Conservation (phyloP, 1,140 invertebrate species). For the Procambarus virginalis region DNA sequence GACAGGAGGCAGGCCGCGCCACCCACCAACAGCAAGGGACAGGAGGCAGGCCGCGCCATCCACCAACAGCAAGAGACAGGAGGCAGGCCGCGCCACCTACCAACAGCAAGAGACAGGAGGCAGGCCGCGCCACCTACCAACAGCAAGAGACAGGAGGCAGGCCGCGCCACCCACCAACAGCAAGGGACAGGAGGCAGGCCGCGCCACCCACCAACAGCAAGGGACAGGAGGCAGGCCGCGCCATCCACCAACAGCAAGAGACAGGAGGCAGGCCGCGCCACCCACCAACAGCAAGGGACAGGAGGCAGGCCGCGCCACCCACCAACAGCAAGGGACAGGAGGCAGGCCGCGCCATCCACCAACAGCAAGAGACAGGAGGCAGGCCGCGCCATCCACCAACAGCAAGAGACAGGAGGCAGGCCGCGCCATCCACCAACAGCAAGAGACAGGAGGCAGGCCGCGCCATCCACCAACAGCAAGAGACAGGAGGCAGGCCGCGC, state of each 20-base stretch:
- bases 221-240: too few species aligned
- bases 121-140: slow-evolving; percentile 13
- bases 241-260: neutral
- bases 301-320: too few species aligned
- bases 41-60: neutral
- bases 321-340: neutral
- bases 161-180: neutral
- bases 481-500: neutral
- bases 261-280: neutral
- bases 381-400: neutral
- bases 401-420: neutral
- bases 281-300: too few species aligned
- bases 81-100: neutral
- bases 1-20: too few species aligned
- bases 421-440: slow-evolving; percentile 5
- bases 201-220: slow-evolving; percentile 27
- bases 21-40: neutral
- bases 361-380: neutral
- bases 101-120: neutral
- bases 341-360: slow-evolving; percentile 11
- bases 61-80: too few species aligned
- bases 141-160: too few species aligned
- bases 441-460: neutral
- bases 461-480: neutral
- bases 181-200: neutral